These are phyloP conservation scores for Zeugodacus cucurbitae DNA, from an alignment of 1,140 invertebrate species.

Conservation along the genomic window DNA sequence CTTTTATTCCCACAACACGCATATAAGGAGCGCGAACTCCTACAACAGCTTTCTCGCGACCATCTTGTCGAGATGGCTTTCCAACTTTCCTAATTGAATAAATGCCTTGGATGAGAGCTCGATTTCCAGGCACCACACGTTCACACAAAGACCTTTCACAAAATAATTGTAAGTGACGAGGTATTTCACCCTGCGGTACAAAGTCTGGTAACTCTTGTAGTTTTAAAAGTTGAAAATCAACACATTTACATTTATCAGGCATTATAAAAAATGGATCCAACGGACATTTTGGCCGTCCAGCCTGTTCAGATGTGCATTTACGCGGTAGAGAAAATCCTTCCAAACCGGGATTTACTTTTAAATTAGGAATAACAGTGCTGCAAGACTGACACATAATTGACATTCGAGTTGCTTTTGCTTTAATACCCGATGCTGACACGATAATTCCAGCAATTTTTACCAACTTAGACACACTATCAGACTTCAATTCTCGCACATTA, in stretches of 20 bases:
- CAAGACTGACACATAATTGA: constrained; percentile 97
- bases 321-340: constrained; percentile 97
- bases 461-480: constrained; percentile 90
- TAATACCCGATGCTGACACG: constrained; percentile 92
- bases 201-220: constrained; percentile 96
- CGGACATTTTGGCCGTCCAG: constrained; percentile 90
- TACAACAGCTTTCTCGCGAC: constrained; percentile 87
- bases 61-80: constrained; percentile 71
- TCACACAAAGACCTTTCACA: constrained; percentile 96
- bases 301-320: constrained; percentile 94
- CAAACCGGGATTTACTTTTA: constrained; percentile 92
- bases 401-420: constrained; percentile 94
- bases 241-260: constrained; percentile 97
- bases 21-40: constrained; percentile 95
- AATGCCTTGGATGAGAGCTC: constrained; percentile 93
- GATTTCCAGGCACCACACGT: constrained; percentile 94
- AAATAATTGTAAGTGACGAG: constrained; percentile 94
- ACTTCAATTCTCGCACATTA: constrained; percentile 88
- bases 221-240: constrained; percentile 88
- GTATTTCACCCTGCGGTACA: constrained; percentile 98
- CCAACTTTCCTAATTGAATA: constrained; percentile 95
- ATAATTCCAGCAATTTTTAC: constrained; percentile 97
- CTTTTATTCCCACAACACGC: constrained; percentile 90
- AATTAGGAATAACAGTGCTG: constrained; percentile 87
- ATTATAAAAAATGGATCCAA: constrained; percentile 98